These are phyloP conservation scores for Conops quadrifasciatus DNA, from an alignment of 2,888 invertebrate genomes.

Conservation along the genomic window DNA sequence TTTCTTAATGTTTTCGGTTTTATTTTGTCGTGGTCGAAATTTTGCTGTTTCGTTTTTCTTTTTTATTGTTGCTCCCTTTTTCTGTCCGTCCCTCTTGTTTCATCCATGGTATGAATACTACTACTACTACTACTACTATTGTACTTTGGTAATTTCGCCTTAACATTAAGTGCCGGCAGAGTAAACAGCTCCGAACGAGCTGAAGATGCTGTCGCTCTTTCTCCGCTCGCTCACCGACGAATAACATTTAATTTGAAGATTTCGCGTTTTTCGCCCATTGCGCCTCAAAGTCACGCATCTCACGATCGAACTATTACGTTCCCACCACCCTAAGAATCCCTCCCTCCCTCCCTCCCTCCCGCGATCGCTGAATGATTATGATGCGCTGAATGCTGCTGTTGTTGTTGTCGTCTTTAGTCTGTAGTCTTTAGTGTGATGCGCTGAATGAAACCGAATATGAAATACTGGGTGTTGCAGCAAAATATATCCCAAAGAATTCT, in stretches of 20 bases:
- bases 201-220: neutral
- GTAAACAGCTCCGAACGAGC: no score
- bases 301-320: constrained; percentile 64
- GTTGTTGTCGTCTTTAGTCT: neutral
- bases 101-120: neutral
- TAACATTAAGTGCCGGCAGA: no score
- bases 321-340: constrained; percentile 31
- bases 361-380: no score
- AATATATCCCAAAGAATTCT: neutral
- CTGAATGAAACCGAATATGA: neutral
- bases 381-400: neutral
- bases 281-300: constrained; percentile 60
- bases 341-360: no score
- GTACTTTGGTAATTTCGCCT: no score
- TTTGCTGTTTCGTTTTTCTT: neutral
- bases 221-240: constrained; percentile 24
- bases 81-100: neutral
- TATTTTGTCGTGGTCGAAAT: neutral
- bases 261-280: constrained; percentile 34
- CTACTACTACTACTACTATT: no score
- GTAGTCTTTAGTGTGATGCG: neutral
- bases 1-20: constrained; percentile 23
- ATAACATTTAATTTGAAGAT: constrained; percentile 34
- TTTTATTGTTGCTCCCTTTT: neutral
- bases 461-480: neutral